Evolutionary conservation across 2,888 invertebrate genomes (phyloP).

Genomic region (Agrotis puta): DNA sequence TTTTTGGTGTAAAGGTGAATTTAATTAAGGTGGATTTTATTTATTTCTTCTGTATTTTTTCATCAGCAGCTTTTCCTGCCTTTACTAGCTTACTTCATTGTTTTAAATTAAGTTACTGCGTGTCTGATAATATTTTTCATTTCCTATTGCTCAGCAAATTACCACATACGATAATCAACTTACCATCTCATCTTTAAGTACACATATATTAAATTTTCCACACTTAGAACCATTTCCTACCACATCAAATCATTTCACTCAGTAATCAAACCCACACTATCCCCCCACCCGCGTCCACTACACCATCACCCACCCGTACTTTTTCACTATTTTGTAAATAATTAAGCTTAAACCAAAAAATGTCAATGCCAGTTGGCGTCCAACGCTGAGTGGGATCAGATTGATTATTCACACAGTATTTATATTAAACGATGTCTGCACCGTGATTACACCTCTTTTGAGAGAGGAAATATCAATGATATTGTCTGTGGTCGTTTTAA

Average conservation of each 20-base stretch:
- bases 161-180: no score
- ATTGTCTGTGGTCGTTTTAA: neutral
- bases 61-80: no score
- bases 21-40: no score
- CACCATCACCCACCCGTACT: constrained; percentile 60
- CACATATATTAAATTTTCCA: no score
- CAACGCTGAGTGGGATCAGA: constrained; percentile 69
- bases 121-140: no score
- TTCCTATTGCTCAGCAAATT: no score
- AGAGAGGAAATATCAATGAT: neutral
- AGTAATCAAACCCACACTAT: constrained; percentile 70
- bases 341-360: constrained; percentile 89
- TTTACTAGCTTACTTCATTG: no score
- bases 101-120: no score
- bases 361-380: constrained; percentile 84
- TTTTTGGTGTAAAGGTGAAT: neutral
- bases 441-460: constrained; percentile 29
- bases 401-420: constrained; percentile 69
- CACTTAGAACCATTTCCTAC: no score
- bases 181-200: no score
- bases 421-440: constrained; percentile 54
- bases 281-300: constrained; percentile 25
- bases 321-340: constrained; percentile 87
- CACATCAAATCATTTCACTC: no score
- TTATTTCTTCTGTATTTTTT: no score